A percentile compares a stretch with the other conserved stretches of the same genome.
These are phyloP conservation scores for Rhipidura dahli DNA, from an alignment of 2,113 vertebrate species.

Conservation along the genomic window DNA sequence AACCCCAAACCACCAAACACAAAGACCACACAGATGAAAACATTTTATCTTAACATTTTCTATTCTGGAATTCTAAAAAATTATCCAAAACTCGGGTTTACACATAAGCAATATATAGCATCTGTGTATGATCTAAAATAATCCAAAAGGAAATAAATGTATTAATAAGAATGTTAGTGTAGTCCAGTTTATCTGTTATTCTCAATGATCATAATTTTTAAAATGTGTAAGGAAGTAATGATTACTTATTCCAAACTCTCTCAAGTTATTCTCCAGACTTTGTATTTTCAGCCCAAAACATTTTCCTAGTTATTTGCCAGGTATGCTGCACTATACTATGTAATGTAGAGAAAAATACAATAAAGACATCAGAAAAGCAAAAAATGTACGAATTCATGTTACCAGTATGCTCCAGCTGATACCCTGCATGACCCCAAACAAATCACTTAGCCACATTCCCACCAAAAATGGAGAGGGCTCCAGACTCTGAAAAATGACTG, in stretches of 20 bases:
- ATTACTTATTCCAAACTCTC: neutral
- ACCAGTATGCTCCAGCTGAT: neutral
- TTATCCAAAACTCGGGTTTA: neutral
- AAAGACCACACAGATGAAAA: neutral
- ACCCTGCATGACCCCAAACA: neutral
- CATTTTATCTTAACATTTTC: neutral
- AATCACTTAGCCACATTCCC: neutral
- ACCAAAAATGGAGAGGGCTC: slow-evolving; percentile 21
- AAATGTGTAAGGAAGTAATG: neutral
- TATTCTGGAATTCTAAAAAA: neutral
- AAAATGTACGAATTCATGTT: neutral
- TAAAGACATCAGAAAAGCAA: neutral
- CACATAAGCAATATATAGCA: neutral
- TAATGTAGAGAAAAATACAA: neutral
- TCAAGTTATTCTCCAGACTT: neutral
- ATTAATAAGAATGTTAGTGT: neutral
- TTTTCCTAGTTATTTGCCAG: neutral
- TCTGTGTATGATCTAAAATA: neutral
- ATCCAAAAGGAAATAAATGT: neutral
- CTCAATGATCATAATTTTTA: neutral
- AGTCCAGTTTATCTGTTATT: neutral
- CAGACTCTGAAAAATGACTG: slow-evolving; percentile 13
- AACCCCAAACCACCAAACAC: neutral
- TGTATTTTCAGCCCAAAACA: neutral
- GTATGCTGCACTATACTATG: neutral